Conservation (phyloP, 2,113 vertebrate genomes). For the Copsychus sechellarum region DNA sequence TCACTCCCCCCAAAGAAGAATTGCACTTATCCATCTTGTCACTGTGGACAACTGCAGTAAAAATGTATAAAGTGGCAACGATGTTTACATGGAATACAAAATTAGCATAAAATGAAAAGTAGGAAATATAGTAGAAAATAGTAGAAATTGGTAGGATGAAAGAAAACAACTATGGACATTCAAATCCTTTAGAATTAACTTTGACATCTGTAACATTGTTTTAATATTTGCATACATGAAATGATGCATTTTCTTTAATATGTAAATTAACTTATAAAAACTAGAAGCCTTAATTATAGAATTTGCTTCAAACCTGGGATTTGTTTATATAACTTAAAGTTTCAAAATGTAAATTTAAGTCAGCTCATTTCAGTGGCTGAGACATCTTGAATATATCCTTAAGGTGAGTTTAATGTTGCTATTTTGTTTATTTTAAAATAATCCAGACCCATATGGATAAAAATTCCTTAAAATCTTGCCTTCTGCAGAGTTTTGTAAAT, state of each 20-base stretch:
- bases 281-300: background rate
- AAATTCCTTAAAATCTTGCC: background rate
- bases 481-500: background rate
- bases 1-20: background rate
- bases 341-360: background rate
- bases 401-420: rapidly evolving
- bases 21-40: background rate
- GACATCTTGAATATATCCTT: background rate
- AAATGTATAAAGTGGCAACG: background rate
- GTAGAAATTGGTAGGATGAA: background rate
- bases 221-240: background rate
- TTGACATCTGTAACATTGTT: background rate
- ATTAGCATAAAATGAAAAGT: background rate
- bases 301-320: background rate
- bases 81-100: background rate
- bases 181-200: background rate
- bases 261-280: background rate
- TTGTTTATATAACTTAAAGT: background rate
- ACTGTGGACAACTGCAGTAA: background rate
- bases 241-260: background rate
- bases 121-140: background rate
- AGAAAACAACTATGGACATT: background rate
- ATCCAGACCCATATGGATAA: background rate
- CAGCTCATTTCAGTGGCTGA: background rate
- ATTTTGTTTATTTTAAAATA: background rate